Evolutionary conservation across 1,140 invertebrate genomes (phyloP), one percentile per base, ranked within the genome.

Genomic region (Ceratosolen solmsi): DNA sequence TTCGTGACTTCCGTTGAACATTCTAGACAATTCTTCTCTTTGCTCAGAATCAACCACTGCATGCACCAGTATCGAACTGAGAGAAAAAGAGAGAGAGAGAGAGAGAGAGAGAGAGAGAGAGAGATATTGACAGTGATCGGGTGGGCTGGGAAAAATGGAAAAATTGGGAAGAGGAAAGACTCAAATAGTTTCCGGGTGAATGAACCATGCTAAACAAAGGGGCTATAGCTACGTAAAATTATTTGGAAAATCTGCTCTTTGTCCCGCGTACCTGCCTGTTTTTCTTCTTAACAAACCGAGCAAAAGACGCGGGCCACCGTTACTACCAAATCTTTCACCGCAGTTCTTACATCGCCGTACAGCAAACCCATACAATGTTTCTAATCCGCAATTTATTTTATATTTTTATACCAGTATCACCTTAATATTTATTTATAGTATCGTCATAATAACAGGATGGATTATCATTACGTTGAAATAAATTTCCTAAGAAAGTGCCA

Each of bases 181-280:
- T 82, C 84, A 65, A 73, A 77, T 78, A 86, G 84, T 77, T 84
- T 87, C 80, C 85, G 86, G 80, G 83, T 85, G 85, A 87, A 17
- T 56, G 85, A 86, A 58, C 82, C 80, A 81, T 75, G 83, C 84
- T 86, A 86, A 86, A 86, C 87, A 86, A 86, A 86, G 84, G 83
- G 81, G 80, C 58, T 80, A 80, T 63, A 77, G 82, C 73, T 56
- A 83, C 63, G 87, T 87, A 82, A 89, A 88, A 90, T 90, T 89
- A 89, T 89, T 89, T 86, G 87, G 88, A 87, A 88, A 87, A 87
- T 86, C 83, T 84, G 75, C 82, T 83, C 87, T 89, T 89, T 88
- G 86, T 89, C 65, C 27, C 75, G 74, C 56, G 63, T 79, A 65
- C 83, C 60, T 70, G 51, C 33, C 63, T n/a, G 22, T 7, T 46